Evolutionary conservation across 2,797 vertebrate genomes (phyloP), one percentile per base, ranked within the genome.

Genomic region (Octomys mimax): DNA sequence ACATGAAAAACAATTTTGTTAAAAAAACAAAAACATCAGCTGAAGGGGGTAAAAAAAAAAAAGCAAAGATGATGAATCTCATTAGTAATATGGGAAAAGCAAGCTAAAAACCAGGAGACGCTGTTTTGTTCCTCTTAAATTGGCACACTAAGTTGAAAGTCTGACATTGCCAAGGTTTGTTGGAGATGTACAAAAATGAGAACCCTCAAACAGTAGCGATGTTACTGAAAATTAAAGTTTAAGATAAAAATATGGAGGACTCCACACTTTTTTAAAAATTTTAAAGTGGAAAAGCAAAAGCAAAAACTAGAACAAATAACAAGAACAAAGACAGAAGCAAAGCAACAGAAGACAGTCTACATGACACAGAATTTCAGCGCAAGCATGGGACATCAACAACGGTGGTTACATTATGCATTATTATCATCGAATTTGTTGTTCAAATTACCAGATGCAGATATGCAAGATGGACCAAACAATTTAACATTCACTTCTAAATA

Each of bases 11-110:
- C 0, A 21, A 59, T 71, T 89, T 42, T 66, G n/a, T 70, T 94
- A 31, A 70, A 82, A 88, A 88, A 87, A 28, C 36, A 57, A 96
- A 91, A 81, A 61, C 6, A 24, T 61, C 8, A n/a, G 28, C 19
- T 11, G 36, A 62, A 11, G 49, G 18, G 49, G 26, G 49, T 49
- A 39, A 22, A 6, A 1, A 3, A 39, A 22, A 4, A 1, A 3
- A 19, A 6, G 1, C 42, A 75, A 39, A 88, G 10, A 16, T 68
- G 68, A 91, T 88, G 57, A 88, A 89, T 59, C 9, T 91, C 49
- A 87, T 79, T 79, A 86, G 6, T 12, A 95, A 80, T 61, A 33
- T n/a, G 7, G 26, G 10, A 12, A 71, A 96, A 33, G 11, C 3
- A 70, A 81, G 11, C 31, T 49, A 54, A 86, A 91, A 68, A 42